Evolutionary conservation across 2,888 invertebrate species (phyloP).

Genomic region (Allophyes oxyacanthae): DNA sequence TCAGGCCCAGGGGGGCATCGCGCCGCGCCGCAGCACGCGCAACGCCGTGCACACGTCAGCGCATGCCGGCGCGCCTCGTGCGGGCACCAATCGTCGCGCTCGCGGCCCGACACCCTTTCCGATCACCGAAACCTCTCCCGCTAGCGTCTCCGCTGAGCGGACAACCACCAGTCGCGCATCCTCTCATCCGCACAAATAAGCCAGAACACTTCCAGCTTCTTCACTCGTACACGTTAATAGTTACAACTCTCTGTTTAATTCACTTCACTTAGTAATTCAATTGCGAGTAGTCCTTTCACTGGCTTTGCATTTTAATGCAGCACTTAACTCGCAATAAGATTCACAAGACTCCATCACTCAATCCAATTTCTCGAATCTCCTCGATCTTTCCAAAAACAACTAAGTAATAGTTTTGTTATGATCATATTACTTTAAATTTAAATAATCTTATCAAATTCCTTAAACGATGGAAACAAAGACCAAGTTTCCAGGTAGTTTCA

Average conservation of each 20-base stretch:
- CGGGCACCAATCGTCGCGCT: slow-evolving; percentile 88
- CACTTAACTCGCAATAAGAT: slow-evolving; percentile 53
- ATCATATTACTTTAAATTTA: slow-evolving; percentile 7
- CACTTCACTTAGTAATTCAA: slow-evolving; percentile 51
- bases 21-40: slow-evolving; percentile 88
- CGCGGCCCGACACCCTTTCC: slow-evolving; percentile 88
- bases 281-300: slow-evolving; percentile 61
- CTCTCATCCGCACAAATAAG: slow-evolving; percentile 76
- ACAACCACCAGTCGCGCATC: slow-evolving; percentile 79
- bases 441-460: slow-evolving; percentile 42
- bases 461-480: slow-evolving; percentile 54
- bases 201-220: slow-evolving; percentile 55
- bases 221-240: slow-evolving; percentile 51
- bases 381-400: slow-evolving; percentile 69
- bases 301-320: slow-evolving; percentile 50
- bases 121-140: slow-evolving; percentile 70
- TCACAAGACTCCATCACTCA: slow-evolving; percentile 76
- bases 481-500: slow-evolving; percentile 52
- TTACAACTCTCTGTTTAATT: slow-evolving; percentile 37
- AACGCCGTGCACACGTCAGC: slow-evolving; percentile 87
- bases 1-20: slow-evolving; percentile 85
- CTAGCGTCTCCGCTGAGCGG: slow-evolving; percentile 81
- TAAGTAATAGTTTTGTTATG: slow-evolving; percentile 29
- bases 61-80: slow-evolving; percentile 88
- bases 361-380: slow-evolving; percentile 31